These are phyloP conservation scores for Meiosimyza decipiens DNA, from an alignment of 2,888 invertebrate species.

Conservation along the genomic window DNA sequence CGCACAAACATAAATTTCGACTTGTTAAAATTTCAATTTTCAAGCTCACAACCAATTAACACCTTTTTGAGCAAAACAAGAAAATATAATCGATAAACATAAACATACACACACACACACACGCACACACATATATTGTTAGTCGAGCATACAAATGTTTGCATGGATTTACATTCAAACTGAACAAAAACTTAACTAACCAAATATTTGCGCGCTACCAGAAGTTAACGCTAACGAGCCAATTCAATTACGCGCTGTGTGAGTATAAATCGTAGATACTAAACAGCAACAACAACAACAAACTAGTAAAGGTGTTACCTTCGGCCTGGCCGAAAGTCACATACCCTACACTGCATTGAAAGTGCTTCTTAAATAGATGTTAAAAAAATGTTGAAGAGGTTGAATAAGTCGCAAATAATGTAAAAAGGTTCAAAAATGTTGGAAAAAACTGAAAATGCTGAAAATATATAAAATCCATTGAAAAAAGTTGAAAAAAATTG, in stretches of 20 bases:
- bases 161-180: neutral
- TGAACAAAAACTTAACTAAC: conserved; percentile 18
- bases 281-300: conserved; percentile 7
- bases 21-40: conserved; percentile 29
- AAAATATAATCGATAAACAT: neutral
- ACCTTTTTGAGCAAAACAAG: conserved; percentile 31
- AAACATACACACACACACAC: neutral
- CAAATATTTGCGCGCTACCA: conserved; percentile 31
- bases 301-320: too few relatives aligned
- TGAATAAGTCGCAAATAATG: too few relatives aligned
- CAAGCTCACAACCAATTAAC: conserved; percentile 32
- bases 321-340: too few relatives aligned
- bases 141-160: neutral
- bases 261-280: conserved; percentile 21
- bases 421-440: too few relatives aligned
- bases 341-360: too few relatives aligned
- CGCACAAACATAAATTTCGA: conserved; percentile 3
- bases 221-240: conserved; percentile 41
- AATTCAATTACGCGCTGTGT: conserved; percentile 40
- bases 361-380: too few relatives aligned
- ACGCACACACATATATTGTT: neutral
- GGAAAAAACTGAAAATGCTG: too few relatives aligned
- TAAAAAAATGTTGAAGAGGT: too few relatives aligned
- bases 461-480: too few relatives aligned
- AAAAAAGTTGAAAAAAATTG: too few relatives aligned